phyloP scores from a whole-genome alignment of 2,113 vertebrate species.

The Polyodon spathula region DNA sequence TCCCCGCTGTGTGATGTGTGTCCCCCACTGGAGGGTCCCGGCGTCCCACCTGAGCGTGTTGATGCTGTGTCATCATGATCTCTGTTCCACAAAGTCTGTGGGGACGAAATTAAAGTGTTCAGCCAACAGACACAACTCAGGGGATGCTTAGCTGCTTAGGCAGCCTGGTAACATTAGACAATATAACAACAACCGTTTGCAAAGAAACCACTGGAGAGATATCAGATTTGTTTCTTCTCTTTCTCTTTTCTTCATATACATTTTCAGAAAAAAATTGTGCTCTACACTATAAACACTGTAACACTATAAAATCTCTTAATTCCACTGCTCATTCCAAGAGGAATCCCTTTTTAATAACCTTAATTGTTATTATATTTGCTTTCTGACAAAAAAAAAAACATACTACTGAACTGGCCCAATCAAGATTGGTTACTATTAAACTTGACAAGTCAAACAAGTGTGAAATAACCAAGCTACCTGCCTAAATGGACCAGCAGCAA shows the following conservation, averaged over 20 bases:
- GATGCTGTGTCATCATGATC: slow-evolving; percentile 89
- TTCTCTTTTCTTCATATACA: neutral
- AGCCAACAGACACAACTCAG: neutral
- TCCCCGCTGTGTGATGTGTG: slow-evolving; percentile 91
- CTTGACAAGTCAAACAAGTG: too few species aligned
- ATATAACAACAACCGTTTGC: neutral
- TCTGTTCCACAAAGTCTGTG: slow-evolving; percentile 95
- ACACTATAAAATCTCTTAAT: too few species aligned
- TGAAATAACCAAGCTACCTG: too few species aligned
- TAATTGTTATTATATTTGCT: too few species aligned
- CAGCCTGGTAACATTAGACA: neutral
- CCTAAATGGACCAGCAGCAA: too few species aligned
- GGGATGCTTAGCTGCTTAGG: neutral
- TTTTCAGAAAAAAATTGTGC: neutral
- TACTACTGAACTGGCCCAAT: too few species aligned
- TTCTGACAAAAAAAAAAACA: too few species aligned
- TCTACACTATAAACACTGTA: too few species aligned
- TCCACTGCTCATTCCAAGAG: too few species aligned
- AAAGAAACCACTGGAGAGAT: neutral
- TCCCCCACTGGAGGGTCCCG: slow-evolving; percentile 89
- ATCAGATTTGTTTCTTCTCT: neutral
- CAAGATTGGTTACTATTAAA: too few species aligned
- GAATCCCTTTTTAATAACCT: too few species aligned
- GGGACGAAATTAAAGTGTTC: slow-evolving; percentile 23
- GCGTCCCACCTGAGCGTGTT: slow-evolving; percentile 88